A percentile compares a stretch with the other conserved stretches of the same genome.
Evolutionary conservation across 2,113 vertebrate species (phyloP).

Genomic region (Scopus umbretta): DNA sequence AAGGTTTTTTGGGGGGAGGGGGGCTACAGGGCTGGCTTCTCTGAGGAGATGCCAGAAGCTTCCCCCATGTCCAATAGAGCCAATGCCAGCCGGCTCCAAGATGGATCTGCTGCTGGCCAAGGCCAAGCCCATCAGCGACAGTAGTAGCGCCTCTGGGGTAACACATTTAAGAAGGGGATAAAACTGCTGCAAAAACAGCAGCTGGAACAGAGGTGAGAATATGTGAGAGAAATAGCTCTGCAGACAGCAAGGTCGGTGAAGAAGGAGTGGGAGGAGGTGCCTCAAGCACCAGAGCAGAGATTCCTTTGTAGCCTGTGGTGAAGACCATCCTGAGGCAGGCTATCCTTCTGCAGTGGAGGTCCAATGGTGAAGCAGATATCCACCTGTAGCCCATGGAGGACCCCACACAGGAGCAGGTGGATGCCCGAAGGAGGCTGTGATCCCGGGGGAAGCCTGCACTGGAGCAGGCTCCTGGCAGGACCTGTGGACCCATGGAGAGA

Average conservation of each 20-base stretch:
- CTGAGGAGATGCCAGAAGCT: background rate
- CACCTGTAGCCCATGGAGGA: background rate
- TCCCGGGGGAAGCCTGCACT: too few species aligned
- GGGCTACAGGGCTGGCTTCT: too few species aligned
- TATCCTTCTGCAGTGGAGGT: background rate
- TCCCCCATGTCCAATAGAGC: background rate
- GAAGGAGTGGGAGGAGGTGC: background rate
- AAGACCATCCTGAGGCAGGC: background rate
- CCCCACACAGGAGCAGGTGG: background rate
- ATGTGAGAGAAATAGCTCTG: background rate
- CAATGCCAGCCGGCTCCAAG: background rate
- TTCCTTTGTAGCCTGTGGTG: background rate
- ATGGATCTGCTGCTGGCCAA: background rate
- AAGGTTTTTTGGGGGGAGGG: too few species aligned
- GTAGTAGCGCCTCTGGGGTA: background rate
- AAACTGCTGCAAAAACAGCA: background rate
- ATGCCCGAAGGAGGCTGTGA: too few species aligned
- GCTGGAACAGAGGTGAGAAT: background rate
- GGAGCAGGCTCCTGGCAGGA: background rate
- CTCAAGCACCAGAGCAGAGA: background rate
- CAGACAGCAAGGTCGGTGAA: background rate
- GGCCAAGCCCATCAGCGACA: background rate
- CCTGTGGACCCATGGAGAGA: background rate
- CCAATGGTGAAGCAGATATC: background rate
- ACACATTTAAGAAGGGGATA: background rate